Evolutionary conservation across 2,888 invertebrate species (phyloP).

Genomic region (Chalcosyrphus nemorum): DNA sequence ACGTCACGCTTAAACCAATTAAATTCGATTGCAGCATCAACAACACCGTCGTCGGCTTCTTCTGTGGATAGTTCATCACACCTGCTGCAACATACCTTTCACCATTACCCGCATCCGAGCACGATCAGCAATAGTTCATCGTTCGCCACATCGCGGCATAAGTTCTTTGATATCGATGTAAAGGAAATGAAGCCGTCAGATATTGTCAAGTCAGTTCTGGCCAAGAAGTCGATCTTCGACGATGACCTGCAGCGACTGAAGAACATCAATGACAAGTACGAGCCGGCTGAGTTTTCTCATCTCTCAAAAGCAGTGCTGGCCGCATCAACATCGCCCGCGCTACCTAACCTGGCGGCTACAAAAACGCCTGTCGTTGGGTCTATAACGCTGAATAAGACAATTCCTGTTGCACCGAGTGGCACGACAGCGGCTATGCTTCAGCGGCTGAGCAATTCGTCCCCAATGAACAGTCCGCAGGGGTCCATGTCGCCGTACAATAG

Average conservation of each 20-base stretch:
- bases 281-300: slow-evolving; percentile 83
- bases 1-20: slow-evolving; percentile 60
- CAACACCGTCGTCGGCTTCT: slow-evolving; percentile 82
- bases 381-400: slow-evolving; percentile 53
- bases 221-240: slow-evolving; percentile 96
- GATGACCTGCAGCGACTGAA: slow-evolving; percentile 97
- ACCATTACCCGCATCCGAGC: slow-evolving; percentile 80
- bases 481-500: slow-evolving; percentile 82
- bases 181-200: slow-evolving; percentile 95
- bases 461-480: slow-evolving; percentile 82
- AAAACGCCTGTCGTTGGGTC: slow-evolving; percentile 77
- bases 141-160: slow-evolving; percentile 85
- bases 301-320: slow-evolving; percentile 69
- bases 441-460: slow-evolving; percentile 80
- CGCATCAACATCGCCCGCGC: slow-evolving; percentile 78
- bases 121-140: slow-evolving; percentile 83
- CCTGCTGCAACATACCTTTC: slow-evolving; percentile 70
- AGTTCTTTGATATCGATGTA: slow-evolving; percentile 90
- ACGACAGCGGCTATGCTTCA: slow-evolving; percentile 75
- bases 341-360: slow-evolving; percentile 80
- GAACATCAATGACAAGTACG: slow-evolving; percentile 92
- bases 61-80: slow-evolving; percentile 74
- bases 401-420: slow-evolving; percentile 35
- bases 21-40: slow-evolving; percentile 81
- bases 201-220: slow-evolving; percentile 94